Evolutionary conservation across 2,113 vertebrate genomes (phyloP), one percentile per base, ranked within the genome.

Genomic region (Aegotheles bennettii): DNA sequence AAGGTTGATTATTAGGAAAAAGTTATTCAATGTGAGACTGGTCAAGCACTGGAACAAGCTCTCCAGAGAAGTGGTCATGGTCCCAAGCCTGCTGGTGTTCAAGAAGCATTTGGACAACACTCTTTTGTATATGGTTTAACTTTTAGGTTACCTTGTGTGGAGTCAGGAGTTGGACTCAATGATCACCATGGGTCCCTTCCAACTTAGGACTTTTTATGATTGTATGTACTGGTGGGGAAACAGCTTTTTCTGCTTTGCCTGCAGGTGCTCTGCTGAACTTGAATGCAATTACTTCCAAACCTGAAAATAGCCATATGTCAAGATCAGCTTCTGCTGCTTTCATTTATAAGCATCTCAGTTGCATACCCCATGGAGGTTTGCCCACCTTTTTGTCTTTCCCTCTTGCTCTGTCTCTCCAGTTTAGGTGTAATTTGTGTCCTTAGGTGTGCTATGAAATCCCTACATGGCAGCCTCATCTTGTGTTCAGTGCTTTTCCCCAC

Each of bases 271-370:
- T 1, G 0, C 10, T 74, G 25, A 47, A 23, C 33, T 50, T 47
- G 35, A 60, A 50, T 2, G 0, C 0, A 0, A 38, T 82, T 82
- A 84, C 19, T 29, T 89, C 26, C 50, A 67, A 74, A 84, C 43
- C 31, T 76, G 57, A 60, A 91, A 82, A 87, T 4, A 59, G 16
- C 36, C 40, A 48, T 4, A 3, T 45, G 21, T 79, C 45, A 75
- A 71, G 88, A 64, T 43, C 25, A 53, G 11, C 43, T 94, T 60
- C 48, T 84, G 36, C 51, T 92, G 48, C 53, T 84, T 93, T 75
- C 40, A 17, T 73, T 76, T 63, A 15, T 61, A 80, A 60, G 7
- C 43, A 51, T 68, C 64, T 63, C 8, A 0, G n/a, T 38, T 91
- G 29, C 13, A 36, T 63, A 38, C n/a, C 33, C 45, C 6, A 0